Base-by-base conservation (phyloP, 2,888 invertebrate genomes). In the Phalera bucephala region DNA sequence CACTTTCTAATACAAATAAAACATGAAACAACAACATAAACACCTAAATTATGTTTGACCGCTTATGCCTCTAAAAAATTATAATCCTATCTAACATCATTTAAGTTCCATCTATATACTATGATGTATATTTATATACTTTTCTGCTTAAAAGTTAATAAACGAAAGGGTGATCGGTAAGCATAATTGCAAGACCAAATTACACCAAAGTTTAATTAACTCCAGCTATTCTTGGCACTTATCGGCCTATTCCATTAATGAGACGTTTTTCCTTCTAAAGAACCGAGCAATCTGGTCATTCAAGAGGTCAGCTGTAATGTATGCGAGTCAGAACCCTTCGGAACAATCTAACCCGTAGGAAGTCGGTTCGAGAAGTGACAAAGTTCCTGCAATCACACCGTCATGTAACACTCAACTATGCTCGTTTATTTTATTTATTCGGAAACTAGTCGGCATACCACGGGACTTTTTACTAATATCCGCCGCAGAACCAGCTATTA, bases 281-380 rank as follows among this genome's bases (percentile, higher is more conserved):
- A 37, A 52, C 40, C 32, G 33, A 45, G 38, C 41, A 45, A 54
- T 46, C 45, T 45, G 43, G 43, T 33, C 36, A 38, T 15, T 22
- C 30, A 32, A 53, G 52, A 59, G 65, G 70, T 63, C 62, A 64
- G 46, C 55, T 40, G 53, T 71, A 68, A 75, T 69, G 60, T 72
- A 75, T 74, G 70, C 72, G 52, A 67, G 59, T 56, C 64, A 61
- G 63, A 67, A 64, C 57, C 62, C 51, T 53, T 57, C 54, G 41
- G 64, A 68, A 72, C 72, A 72, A 72, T 72, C 64, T 64, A 50
- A 65, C 54, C 60, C 58, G 59, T 67, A 62, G 69, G 63, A 66
- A 73, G 64, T 66, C 52, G 41, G 53, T 64, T 53, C 52, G 35
- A 53, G 53, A 52, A 55, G 63, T 52, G 67, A 71, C 63, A 66